phyloP scores from a whole-genome alignment of 2,797 vertebrate species.

The Mus caroli region DNA sequence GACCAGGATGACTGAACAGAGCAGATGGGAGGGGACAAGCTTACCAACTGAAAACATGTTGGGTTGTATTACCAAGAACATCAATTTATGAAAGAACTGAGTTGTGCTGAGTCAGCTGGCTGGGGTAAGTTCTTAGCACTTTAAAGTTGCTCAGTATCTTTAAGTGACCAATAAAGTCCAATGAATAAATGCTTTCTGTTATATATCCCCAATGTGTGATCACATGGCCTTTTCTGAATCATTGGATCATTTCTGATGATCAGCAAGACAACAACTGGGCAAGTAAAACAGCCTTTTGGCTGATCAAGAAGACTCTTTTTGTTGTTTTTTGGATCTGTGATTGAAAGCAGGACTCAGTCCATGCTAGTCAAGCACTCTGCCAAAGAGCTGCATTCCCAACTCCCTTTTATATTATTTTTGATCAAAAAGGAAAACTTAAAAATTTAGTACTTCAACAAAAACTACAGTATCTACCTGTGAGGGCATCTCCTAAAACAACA shows the following conservation, averaged over 20 bases:
- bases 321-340: not conserved
- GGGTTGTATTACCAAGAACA: not conserved
- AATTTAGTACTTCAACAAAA: conserved; percentile 18
- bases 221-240: not conserved
- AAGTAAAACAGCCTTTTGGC: not conserved
- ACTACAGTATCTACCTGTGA: not conserved
- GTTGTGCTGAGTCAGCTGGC: not conserved
- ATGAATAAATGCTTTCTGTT: not conserved
- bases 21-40: not conserved
- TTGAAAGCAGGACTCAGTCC: not conserved
- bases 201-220: not conserved
- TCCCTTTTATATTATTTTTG: not conserved
- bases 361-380: not conserved
- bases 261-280: not conserved
- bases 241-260: not conserved
- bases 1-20: not conserved
- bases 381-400: not conserved
- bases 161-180: not conserved
- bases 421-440: not conserved
- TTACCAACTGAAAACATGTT: not conserved
- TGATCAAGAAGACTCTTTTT: not conserved
- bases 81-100: not conserved
- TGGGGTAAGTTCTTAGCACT: not conserved
- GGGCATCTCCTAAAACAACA: not conserved
- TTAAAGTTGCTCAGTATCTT: not conserved